Base-by-base conservation (phyloP, 2,113 vertebrate species). In the Myocastor coypus region DNA sequence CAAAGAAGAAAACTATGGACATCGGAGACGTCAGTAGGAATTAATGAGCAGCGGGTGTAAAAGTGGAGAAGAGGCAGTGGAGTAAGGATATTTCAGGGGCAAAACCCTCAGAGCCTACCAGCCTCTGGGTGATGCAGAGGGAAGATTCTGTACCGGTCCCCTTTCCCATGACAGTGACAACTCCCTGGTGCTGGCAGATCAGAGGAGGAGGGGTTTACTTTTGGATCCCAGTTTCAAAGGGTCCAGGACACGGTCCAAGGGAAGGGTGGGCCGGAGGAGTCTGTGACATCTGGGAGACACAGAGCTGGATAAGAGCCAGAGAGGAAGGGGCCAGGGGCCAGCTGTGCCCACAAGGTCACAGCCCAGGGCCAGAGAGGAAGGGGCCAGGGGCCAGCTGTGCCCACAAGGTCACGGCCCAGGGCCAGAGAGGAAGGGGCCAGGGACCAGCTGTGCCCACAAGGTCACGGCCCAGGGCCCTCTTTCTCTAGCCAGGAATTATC, bases 11-110 rank as follows among this genome's bases (percentile, higher is more conserved):
- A 89, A 71, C 37, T 20, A 55, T 16, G 55, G 19, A 28, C n/a
- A 50, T 63, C 57, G 50, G 64, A 64, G 42, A 92, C 52, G 17
- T 64, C 52, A n/a, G 16, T 94, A 69, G 81, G 55, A 94, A 94
- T 63, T 59, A 91, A 55, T 68, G 40, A 85, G 30, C 4, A 7
- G 42, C 26, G 28, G 8, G 34, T 87, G 2, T 22, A 42, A 52
- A 89, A 83, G 87, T 42, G 20, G 75, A 94, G 94, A n/a, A 64
- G 64, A 64, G 63, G 19, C 19, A 40, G 11, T 46, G 77, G 42
- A 52, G 4, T 59, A 32, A 71, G 81, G 63, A 66, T 20, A 52
- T 87, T 83, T 91, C 73, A n/a, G 14, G 89, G n/a, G 9, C 63
- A 83, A n/a, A 89, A 20, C 26, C 68, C 30, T 89, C 40, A 52